phyloP scores from a whole-genome alignment of 2,113 vertebrate genomes.

The Aspiorhynchus laticeps region DNA sequence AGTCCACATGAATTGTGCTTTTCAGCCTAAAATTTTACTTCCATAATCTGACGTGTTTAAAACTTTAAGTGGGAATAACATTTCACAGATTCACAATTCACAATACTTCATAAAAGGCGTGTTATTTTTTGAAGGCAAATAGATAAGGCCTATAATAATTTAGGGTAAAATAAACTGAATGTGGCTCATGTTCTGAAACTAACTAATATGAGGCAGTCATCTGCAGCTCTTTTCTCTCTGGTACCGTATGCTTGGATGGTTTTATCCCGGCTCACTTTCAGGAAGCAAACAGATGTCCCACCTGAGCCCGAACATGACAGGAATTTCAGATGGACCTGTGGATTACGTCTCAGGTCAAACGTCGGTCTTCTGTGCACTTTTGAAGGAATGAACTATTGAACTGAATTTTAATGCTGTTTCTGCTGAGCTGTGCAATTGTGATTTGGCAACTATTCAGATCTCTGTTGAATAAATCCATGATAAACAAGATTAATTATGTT shows the following conservation, averaged over 20 bases:
- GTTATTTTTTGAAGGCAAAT: background rate
- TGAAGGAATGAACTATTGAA: conserved; percentile 45
- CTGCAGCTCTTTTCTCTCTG: conserved; percentile 56
- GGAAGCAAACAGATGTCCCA: conserved; percentile 71
- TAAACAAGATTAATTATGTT: background rate
- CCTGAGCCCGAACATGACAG: conserved; percentile 60
- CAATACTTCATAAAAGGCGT: background rate
- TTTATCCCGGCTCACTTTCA: conserved; percentile 57
- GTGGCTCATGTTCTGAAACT: conserved; percentile 29
- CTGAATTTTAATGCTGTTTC: conserved; percentile 2
- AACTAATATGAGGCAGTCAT: conserved; percentile 59
- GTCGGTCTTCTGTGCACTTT: conserved; percentile 30
- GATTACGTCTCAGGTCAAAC: conserved; percentile 40
- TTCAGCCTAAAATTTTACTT: background rate
- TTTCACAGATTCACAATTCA: background rate
- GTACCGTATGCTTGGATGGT: conserved; percentile 52
- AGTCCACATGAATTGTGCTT: background rate
- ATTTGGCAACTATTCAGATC: background rate
- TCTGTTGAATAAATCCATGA: background rate
- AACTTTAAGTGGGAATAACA: too few relatives aligned
- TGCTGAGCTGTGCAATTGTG: background rate
- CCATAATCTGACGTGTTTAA: too few relatives aligned
- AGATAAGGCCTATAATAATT: background rate
- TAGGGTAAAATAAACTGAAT: conserved; percentile 15
- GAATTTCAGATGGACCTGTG: conserved; percentile 66